Conservation (phyloP, 2,888 invertebrate genomes). For the Agriopis marginaria region DNA sequence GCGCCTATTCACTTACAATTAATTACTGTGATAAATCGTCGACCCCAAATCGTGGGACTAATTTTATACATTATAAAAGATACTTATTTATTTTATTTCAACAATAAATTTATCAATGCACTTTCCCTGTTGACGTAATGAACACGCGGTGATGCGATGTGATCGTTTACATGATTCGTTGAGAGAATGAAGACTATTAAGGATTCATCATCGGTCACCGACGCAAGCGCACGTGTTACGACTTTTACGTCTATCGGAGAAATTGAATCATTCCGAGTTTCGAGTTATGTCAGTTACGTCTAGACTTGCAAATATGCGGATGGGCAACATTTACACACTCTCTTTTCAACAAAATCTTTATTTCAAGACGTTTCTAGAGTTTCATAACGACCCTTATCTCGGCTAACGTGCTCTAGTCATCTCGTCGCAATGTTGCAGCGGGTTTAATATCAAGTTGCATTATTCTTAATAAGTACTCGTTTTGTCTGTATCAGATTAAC, state of each 20-base stretch:
- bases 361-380: conserved; percentile 36
- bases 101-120: conserved; percentile 66
- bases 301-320: conserved; percentile 44
- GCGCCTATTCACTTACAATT: conserved; percentile 28
- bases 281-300: conserved; percentile 47
- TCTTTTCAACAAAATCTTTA: conserved; percentile 33
- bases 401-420: conserved; percentile 20
- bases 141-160: conserved; percentile 68
- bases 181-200: conserved; percentile 66
- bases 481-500: conserved; percentile 37
- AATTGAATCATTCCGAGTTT: conserved; percentile 52
- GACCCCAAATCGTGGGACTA: conserved; percentile 38
- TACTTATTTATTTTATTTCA: conserved; percentile 41
- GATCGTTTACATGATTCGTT: conserved; percentile 70
- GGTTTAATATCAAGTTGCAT: conserved; percentile 23
- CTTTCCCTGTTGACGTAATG: conserved; percentile 77
- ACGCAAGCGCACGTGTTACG: conserved; percentile 51
- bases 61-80: conserved; percentile 24
- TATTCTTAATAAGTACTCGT: conserved; percentile 38
- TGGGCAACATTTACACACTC: conserved; percentile 24
- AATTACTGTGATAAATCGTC: conserved; percentile 32
- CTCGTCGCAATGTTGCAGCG: conserved; percentile 32
- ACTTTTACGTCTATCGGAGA: conserved; percentile 51
- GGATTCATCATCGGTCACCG: conserved; percentile 59
- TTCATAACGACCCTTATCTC: conserved; percentile 38